Conservation (phyloP, 2,113 vertebrate species). For the Vimba vimba region DNA sequence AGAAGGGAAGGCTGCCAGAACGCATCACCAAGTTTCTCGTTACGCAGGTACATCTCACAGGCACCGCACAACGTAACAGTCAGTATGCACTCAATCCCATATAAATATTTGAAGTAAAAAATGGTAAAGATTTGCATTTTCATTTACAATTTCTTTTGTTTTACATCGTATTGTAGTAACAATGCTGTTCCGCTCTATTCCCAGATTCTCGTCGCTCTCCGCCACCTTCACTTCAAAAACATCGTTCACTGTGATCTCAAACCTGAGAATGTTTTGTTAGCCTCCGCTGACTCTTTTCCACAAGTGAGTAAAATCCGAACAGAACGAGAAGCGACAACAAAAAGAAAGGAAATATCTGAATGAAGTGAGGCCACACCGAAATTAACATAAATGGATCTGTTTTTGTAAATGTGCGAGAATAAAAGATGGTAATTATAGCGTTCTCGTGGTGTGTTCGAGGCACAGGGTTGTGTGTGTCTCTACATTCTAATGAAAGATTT, state of each 20-base stretch:
- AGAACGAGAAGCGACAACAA: conserved; percentile 10
- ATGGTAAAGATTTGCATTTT: not conserved
- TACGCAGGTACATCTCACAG: conserved; percentile 84
- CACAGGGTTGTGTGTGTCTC: conserved; percentile 45
- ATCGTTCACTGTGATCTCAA: conserved; percentile 98
- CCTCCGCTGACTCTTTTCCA: conserved; percentile 93
- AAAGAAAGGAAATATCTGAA: conserved; percentile 37
- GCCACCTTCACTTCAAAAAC: conserved; percentile 98
- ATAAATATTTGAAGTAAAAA: not conserved
- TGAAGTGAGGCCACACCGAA: conserved; percentile 39
- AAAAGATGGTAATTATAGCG: conserved; percentile 54
- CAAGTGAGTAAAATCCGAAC: conserved; percentile 78
- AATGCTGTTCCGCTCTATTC: conserved; percentile 4
- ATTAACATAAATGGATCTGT: conserved; percentile 55
- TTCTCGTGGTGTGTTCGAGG: conserved; percentile 43
- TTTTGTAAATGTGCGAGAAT: conserved; percentile 53
- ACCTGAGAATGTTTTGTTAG: conserved; percentile 94
- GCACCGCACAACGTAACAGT: not conserved
- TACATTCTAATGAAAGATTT: conserved; percentile 57
- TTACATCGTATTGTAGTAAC: not conserved
- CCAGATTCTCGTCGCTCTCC: conserved; percentile 93
- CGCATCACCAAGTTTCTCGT: conserved; percentile 97
- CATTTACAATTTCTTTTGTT: not conserved
- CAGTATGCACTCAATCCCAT: not conserved
- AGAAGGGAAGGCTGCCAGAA: conserved; percentile 95